Percentiles rank a stretch among this genome's conserved stretches.
Conservation (phyloP, 2,888 invertebrate genomes). For the Litoditis marina region DNA sequence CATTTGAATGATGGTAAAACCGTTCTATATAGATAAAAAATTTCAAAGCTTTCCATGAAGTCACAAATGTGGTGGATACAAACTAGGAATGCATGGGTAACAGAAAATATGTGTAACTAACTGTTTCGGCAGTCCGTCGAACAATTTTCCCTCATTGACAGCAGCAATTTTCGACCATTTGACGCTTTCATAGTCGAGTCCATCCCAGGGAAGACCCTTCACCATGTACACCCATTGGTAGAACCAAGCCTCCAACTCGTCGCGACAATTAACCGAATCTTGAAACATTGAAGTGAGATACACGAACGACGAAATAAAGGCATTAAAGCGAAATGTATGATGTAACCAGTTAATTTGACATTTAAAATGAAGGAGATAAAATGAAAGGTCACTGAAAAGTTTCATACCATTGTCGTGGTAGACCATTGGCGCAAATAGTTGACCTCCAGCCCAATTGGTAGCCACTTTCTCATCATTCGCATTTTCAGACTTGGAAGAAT, state of each 20-base stretch:
- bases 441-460: conserved; percentile 29
- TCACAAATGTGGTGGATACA: too few relatives aligned
- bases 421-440: conserved; percentile 38
- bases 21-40: not conserved
- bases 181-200: conserved; percentile 22
- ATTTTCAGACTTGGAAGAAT: conserved; percentile 19
- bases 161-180: conserved; percentile 15
- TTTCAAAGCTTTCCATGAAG: too few relatives aligned
- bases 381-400: too few relatives aligned
- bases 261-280: conserved; percentile 14
- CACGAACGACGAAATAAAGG: not conserved
- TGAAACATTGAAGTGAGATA: conserved; percentile 1
- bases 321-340: too few relatives aligned
- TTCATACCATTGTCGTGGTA: conserved; percentile 19
- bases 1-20: not conserved
- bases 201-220: conserved; percentile 41
- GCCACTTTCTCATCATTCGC: not conserved
- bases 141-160: conserved; percentile 9
- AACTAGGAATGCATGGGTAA: not conserved
- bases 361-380: too few relatives aligned
- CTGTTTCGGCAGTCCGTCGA: conserved; percentile 22
- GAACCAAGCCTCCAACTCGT: conserved; percentile 48
- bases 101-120: too few relatives aligned
- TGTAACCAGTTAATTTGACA: too few relatives aligned
- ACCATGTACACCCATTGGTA: conserved; percentile 40